Conservation (phyloP, 2,888 invertebrate genomes). For the Cheilosia urbana region DNA sequence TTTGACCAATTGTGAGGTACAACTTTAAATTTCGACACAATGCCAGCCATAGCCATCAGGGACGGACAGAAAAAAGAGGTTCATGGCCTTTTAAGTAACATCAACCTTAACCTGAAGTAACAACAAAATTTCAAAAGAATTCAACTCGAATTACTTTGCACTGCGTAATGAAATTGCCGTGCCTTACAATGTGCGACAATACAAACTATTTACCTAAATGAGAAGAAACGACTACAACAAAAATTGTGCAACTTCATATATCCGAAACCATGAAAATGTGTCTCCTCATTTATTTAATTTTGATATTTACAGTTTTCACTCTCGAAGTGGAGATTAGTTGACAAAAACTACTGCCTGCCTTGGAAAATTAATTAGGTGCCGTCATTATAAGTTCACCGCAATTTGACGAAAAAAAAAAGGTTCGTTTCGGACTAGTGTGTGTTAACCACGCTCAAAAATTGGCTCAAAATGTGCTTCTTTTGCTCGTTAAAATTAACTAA, state of each 20-base stretch:
- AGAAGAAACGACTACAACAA: neutral
- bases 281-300: neutral
- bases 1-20: neutral
- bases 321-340: neutral
- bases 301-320: neutral
- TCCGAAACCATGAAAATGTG: neutral
- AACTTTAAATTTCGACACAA: conserved; percentile 20
- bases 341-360: neutral
- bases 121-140: conserved; percentile 33
- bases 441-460: no score
- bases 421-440: no score
- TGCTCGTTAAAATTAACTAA: no score
- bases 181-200: neutral
- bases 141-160: neutral
- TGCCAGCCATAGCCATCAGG: neutral
- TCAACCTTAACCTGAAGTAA: conserved; percentile 42
- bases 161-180: neutral
- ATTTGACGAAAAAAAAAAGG: no score
- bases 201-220: neutral
- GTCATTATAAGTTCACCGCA: no score
- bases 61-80: conserved; percentile 21
- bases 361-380: no score
- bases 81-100: conserved; percentile 37
- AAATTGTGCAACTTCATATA: neutral
- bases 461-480: no score